These are phyloP conservation scores for Cepaea nemoralis DNA, from an alignment of 1,140 invertebrate species.

Conservation along the genomic window DNA sequence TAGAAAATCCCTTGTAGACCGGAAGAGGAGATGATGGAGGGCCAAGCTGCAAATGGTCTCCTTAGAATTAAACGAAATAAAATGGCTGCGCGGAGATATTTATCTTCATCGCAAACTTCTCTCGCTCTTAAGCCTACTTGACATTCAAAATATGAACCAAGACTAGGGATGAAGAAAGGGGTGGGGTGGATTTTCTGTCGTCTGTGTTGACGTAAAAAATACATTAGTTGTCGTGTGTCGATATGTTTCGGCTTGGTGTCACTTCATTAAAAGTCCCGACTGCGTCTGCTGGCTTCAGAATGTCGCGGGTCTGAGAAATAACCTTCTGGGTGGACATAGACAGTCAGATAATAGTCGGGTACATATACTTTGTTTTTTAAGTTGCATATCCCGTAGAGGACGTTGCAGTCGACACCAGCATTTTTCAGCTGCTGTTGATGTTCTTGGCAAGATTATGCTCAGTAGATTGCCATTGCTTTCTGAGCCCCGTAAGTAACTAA, in stretches of 20 bases:
- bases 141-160: constrained; percentile 34
- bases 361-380: too few relatives aligned
- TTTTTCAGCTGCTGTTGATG: too few relatives aligned
- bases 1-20: constrained; percentile 33
- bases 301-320: background rate
- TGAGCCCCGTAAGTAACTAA: too few relatives aligned
- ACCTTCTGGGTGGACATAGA: too few relatives aligned
- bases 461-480: too few relatives aligned
- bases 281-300: background rate
- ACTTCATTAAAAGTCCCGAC: background rate
- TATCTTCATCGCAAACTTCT: constrained; percentile 33
- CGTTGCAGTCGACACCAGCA: too few relatives aligned
- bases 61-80: constrained; percentile 27
- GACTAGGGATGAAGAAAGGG: background rate
- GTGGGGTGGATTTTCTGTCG: background rate
- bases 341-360: too few relatives aligned
- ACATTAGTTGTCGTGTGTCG: background rate
- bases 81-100: background rate
- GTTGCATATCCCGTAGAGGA: too few relatives aligned
- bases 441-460: too few relatives aligned
- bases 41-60: constrained; percentile 31
- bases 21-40: constrained; percentile 31
- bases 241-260: background rate
- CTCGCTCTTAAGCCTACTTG: constrained; percentile 7
- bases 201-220: background rate